These are phyloP conservation scores for Masnerella sp. DNA, from an alignment of 2,888 invertebrate genomes.

Conservation along the genomic window DNA sequence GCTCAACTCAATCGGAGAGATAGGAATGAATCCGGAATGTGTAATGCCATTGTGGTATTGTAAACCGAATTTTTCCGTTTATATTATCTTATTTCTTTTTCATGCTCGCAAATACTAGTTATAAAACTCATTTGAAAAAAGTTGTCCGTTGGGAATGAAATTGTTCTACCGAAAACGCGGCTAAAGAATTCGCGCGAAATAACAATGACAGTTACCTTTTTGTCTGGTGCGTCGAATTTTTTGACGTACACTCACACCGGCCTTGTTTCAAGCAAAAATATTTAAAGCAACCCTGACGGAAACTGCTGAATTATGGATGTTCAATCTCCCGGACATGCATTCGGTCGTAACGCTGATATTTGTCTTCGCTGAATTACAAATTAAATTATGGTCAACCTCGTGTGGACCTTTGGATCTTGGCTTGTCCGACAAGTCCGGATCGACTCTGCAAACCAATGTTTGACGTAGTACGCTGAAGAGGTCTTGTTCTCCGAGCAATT, in stretches of 20 bases:
- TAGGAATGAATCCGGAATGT: too few relatives aligned
- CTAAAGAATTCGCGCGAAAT: not conserved
- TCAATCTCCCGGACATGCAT: constrained; percentile 14
- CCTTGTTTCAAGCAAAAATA: not conserved
- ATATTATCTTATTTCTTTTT: constrained; percentile 4
- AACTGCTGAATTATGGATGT: constrained; percentile 25
- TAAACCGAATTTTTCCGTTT: constrained; percentile 3
- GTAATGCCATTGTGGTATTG: too few relatives aligned
- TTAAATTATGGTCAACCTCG: constrained; percentile 35
- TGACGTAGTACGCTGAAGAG: constrained; percentile 15
- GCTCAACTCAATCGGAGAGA: too few relatives aligned
- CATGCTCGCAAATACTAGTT: not conserved
- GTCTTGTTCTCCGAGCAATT: constrained; percentile 17
- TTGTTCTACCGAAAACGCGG: not conserved
- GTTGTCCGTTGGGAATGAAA: constrained; percentile 1
- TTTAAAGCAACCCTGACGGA: not conserved
- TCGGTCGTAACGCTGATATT: constrained; percentile 23
- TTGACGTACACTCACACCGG: constrained; percentile 1
- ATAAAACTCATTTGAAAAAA: constrained; percentile 5
- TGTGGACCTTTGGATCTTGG: constrained; percentile 23
- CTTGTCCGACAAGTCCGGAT: constrained; percentile 35
- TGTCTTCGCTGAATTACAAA: constrained; percentile 41
- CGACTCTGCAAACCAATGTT: constrained; percentile 29
- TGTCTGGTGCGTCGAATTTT: not conserved
- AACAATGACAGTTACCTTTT: not conserved